phyloP scores from a whole-genome alignment of 2,113 vertebrate genomes.

The Bos javanicus region DNA sequence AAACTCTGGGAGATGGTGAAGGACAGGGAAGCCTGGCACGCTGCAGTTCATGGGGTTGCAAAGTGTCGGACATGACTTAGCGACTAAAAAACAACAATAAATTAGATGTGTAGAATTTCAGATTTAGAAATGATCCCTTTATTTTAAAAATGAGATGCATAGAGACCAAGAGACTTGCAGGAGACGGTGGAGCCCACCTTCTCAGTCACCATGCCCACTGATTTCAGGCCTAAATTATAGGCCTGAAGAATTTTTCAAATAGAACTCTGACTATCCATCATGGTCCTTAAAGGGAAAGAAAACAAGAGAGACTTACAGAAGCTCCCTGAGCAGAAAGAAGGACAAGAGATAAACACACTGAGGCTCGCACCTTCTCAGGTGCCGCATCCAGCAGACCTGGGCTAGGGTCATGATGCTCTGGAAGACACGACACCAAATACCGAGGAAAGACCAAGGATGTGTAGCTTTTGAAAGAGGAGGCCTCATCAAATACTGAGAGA shows the following conservation, averaged over 20 bases:
- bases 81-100: neutral
- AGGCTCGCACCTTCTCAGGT: neutral
- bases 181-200: neutral
- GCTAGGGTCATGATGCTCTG: neutral
- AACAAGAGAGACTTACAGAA: neutral
- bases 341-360: neutral
- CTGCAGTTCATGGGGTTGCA: neutral
- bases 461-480: neutral
- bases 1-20: neutral
- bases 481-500: neutral
- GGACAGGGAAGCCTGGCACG: neutral
- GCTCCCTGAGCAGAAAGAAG: neutral
- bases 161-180: neutral
- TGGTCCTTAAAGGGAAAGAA: neutral
- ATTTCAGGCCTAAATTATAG: neutral
- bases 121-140: slow-evolving; percentile 16
- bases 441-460: neutral
- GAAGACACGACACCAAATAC: neutral
- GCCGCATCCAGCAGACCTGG: neutral
- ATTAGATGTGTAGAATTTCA: neutral
- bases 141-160: neutral
- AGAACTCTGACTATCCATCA: neutral
- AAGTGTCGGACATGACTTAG: neutral
- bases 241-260: neutral
- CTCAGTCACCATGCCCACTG: neutral